These are phyloP conservation scores for Ibidorhyncha struthersii DNA, from an alignment of 2,113 vertebrate species.

Conservation along the genomic window DNA sequence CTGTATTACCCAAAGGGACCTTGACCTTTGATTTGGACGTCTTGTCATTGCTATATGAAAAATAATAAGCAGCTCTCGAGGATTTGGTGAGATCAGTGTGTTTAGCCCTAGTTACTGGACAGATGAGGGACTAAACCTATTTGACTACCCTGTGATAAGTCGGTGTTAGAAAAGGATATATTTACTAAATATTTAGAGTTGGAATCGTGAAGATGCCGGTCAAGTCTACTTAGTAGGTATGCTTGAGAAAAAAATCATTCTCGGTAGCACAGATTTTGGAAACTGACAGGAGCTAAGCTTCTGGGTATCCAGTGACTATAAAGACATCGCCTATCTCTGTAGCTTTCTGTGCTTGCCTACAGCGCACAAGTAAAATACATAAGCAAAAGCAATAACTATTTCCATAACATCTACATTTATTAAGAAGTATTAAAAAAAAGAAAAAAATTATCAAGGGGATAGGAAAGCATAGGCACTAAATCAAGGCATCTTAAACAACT, in stretches of 20 bases:
- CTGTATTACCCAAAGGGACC: background rate
- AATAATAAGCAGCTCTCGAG: background rate
- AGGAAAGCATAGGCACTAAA: background rate
- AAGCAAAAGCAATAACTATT: background rate
- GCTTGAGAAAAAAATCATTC: background rate
- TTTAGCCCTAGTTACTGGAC: background rate
- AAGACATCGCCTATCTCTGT: background rate
- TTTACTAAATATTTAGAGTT: background rate
- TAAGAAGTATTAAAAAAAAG: background rate
- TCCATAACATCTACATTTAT: background rate
- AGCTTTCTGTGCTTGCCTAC: background rate
- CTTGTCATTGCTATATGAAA: background rate
- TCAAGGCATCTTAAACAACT: background rate
- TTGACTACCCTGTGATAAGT: background rate
- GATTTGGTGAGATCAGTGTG: background rate
- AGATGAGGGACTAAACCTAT: slow-evolving; percentile 5
- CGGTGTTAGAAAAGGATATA: background rate
- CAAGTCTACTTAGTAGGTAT: background rate
- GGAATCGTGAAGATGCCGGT: background rate
- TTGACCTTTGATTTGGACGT: background rate
- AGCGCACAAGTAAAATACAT: background rate
- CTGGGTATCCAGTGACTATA: background rate
- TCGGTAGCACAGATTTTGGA: background rate
- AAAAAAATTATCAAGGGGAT: background rate
- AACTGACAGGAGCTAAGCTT: background rate